Percentiles rank a stretch among this genome's conserved stretches.
phyloP scores from a whole-genome alignment of 2,113 vertebrate genomes.

The Notothenia coriiceps region DNA sequence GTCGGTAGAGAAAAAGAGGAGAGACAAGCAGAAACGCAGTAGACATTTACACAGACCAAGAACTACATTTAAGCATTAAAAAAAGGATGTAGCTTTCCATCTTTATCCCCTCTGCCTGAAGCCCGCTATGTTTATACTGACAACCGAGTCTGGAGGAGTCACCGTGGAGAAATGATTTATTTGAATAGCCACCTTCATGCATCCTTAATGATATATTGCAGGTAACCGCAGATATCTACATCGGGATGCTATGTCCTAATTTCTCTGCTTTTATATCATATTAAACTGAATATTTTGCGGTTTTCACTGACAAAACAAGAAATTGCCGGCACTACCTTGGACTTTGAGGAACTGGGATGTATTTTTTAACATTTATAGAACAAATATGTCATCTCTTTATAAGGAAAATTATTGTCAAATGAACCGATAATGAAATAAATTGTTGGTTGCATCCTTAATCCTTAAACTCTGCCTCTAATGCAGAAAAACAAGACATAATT shows the following conservation, averaged over 20 bases:
- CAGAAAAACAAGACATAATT: constrained; percentile 23
- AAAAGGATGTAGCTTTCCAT: constrained; percentile 19
- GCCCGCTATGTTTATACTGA: constrained; percentile 33
- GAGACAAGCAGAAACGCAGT: constrained; percentile 19
- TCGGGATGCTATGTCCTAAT: background rate
- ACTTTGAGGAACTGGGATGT: no score
- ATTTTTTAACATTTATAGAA: no score
- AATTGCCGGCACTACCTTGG: no score
- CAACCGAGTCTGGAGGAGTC: constrained; percentile 37
- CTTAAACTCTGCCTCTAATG: background rate
- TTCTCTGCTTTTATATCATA: no score
- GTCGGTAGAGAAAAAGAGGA: background rate
- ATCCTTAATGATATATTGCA: constrained; percentile 14
- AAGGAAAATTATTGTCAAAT: no score
- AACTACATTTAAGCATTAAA: constrained; percentile 36
- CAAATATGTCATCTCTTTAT: no score
- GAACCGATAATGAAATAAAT: no score
- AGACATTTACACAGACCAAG: constrained; percentile 29
- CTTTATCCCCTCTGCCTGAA: constrained; percentile 18
- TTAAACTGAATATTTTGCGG: no score
- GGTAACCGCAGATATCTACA: constrained; percentile 25
- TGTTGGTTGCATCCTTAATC: no score
- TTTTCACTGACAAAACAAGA: no score
- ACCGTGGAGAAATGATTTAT: constrained; percentile 28
- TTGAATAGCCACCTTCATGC: constrained; percentile 41